Conservation (phyloP, 1,140 invertebrate species). For the Drosophila arawakana region DNA sequence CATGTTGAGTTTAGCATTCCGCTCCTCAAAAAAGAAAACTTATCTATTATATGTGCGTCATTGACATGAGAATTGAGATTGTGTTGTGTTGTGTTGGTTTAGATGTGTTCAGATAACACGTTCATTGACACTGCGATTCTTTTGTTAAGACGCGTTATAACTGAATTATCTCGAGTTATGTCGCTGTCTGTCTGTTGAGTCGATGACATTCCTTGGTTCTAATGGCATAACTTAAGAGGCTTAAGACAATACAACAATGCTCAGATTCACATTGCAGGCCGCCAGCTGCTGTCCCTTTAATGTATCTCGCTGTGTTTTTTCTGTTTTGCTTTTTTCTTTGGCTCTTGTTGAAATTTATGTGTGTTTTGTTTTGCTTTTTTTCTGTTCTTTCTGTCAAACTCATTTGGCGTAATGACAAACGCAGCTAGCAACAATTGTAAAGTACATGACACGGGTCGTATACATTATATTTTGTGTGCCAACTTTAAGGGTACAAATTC, state of each 20-base stretch:
- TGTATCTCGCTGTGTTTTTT: neutral
- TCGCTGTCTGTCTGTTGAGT: slow-evolving; percentile 57
- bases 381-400: slow-evolving; percentile 52
- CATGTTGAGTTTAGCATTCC: slow-evolving; percentile 7
- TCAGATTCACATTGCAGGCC: slow-evolving; percentile 19
- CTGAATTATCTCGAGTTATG: slow-evolving; percentile 75
- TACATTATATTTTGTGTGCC: slow-evolving; percentile 66
- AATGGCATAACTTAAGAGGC: slow-evolving; percentile 65
- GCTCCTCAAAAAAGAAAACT: neutral
- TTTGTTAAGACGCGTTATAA: slow-evolving; percentile 58
- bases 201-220: slow-evolving; percentile 59
- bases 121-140: slow-evolving; percentile 61
- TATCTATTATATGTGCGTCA: slow-evolving; percentile 43
- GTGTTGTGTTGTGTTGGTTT: slow-evolving; percentile 13
- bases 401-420: slow-evolving; percentile 70
- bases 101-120: slow-evolving; percentile 47
- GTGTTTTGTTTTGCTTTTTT: slow-evolving; percentile 8
- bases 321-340: slow-evolving; percentile 3
- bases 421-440: slow-evolving; percentile 73
- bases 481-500: slow-evolving; percentile 58
- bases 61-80: slow-evolving; percentile 29
- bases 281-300: slow-evolving; percentile 54
- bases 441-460: slow-evolving; percentile 68
- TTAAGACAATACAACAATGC: slow-evolving; percentile 58
- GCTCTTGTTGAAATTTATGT: slow-evolving; percentile 45